Percentiles rank a stretch among this genome's conserved stretches.
Evolutionary conservation across 1,140 invertebrate species (phyloP).

Genomic region (Rhynchophorus ferrugineus): DNA sequence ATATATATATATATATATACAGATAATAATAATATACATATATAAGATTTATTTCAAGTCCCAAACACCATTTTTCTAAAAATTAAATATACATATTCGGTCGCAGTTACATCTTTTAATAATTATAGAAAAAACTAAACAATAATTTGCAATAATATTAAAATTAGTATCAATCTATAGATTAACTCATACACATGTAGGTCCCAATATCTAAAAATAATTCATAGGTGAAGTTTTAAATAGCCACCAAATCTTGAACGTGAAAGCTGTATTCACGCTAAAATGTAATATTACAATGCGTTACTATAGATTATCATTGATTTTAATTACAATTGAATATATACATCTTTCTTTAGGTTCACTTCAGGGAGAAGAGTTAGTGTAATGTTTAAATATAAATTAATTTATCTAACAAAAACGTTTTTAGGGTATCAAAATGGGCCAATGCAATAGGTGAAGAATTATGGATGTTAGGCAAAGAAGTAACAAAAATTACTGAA

Average conservation of each 20-base stretch:
- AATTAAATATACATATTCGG: too few species aligned
- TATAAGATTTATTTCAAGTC: too few species aligned
- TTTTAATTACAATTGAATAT: slow-evolving; percentile 3
- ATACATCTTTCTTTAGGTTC: slow-evolving; percentile 3
- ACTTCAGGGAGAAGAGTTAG: slow-evolving; percentile 30
- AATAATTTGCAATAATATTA: too few species aligned
- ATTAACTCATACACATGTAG: too few species aligned
- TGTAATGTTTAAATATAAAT: not conserved
- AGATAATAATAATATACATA: too few species aligned
- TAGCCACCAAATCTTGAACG: slow-evolving; percentile 5
- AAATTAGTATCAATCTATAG: too few species aligned
- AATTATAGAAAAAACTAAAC: too few species aligned
- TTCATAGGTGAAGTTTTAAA: slow-evolving; percentile 5
- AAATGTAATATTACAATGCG: slow-evolving; percentile 14
- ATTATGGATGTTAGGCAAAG: slow-evolving; percentile 32
- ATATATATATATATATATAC: too few species aligned
- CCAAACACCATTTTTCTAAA: too few species aligned
- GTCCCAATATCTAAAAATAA: slow-evolving; percentile 16
- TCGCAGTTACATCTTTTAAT: too few species aligned
- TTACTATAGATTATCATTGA: not conserved
- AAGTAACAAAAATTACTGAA: slow-evolving; percentile 34
- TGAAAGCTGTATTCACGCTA: slow-evolving; percentile 11
- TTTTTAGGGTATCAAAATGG: slow-evolving; percentile 35
- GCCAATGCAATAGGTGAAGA: slow-evolving; percentile 35
- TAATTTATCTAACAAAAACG: slow-evolving; percentile 2